These are phyloP conservation scores for Ranitomeya variabilis DNA, from an alignment of 2,113 vertebrate species.

Conservation along the genomic window DNA sequence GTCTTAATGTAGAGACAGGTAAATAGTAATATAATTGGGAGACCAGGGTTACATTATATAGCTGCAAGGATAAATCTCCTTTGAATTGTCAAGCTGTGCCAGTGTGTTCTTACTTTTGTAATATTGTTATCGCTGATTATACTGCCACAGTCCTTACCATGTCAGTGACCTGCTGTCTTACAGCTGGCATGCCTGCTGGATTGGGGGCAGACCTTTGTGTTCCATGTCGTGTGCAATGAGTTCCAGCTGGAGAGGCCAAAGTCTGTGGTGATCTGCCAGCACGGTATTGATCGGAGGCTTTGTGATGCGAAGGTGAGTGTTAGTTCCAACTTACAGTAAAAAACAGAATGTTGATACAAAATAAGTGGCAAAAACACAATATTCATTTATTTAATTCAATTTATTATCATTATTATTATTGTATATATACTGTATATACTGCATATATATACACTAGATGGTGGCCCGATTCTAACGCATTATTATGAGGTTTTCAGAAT, in stretches of 20 bases:
- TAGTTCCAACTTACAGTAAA: background rate
- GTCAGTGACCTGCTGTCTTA: constrained; percentile 55
- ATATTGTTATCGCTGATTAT: background rate
- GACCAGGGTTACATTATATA: background rate
- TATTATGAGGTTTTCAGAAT: too few species aligned
- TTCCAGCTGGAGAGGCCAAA: constrained; percentile 97
- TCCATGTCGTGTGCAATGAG: constrained; percentile 90
- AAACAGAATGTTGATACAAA: background rate
- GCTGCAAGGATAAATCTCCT: background rate
- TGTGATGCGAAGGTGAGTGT: constrained; percentile 89
- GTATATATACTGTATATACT: too few species aligned
- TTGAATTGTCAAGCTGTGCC: background rate
- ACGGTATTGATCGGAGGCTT: constrained; percentile 90
- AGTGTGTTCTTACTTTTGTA: constrained; percentile 43
- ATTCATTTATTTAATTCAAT: too few species aligned
- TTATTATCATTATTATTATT: too few species aligned
- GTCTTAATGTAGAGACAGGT: background rate
- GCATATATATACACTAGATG: too few species aligned
- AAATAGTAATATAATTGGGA: constrained; percentile 7
- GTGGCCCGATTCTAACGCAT: too few species aligned
- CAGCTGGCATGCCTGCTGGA: constrained; percentile 86
- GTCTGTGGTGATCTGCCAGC: constrained; percentile 88
- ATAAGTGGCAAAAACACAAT: background rate
- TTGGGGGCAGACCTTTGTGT: constrained; percentile 92
- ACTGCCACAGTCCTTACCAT: constrained; percentile 13